Conservation (phyloP, 2,113 vertebrate species). For the Danionella cerebrum region DNA sequence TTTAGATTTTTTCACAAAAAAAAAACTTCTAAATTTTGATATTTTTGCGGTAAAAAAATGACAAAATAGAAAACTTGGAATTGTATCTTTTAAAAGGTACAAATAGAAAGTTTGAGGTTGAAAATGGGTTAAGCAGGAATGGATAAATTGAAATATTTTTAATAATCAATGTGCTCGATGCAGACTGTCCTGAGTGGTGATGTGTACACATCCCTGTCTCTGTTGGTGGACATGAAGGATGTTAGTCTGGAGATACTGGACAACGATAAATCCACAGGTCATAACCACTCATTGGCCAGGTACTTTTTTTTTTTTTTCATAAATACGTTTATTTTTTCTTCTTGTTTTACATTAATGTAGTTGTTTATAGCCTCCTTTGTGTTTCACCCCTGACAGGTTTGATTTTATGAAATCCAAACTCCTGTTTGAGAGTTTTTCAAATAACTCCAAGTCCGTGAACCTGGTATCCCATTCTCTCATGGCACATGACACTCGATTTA, state of each 20-base stretch:
- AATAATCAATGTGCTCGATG: background rate
- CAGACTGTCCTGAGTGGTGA: slow-evolving; percentile 94
- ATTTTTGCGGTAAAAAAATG: too few species aligned
- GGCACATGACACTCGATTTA: slow-evolving; percentile 85
- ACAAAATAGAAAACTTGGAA: too few species aligned
- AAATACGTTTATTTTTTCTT: background rate
- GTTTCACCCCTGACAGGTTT: slow-evolving; percentile 67
- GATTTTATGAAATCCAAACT: slow-evolving; percentile 97
- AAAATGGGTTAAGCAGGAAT: too few species aligned
- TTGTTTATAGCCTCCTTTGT: background rate
- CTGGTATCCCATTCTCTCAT: slow-evolving; percentile 94
- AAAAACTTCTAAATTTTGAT: too few species aligned
- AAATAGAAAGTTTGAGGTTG: too few species aligned
- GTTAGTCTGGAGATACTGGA: slow-evolving; percentile 90
- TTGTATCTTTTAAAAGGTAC: too few species aligned
- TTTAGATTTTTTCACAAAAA: too few species aligned
- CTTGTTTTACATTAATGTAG: background rate
- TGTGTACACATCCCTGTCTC: slow-evolving; percentile 81
- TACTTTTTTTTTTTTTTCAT: slow-evolving; percentile 34
- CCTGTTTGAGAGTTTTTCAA: slow-evolving; percentile 92
- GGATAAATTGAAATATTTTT: too few species aligned
- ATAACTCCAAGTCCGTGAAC: slow-evolving; percentile 86
- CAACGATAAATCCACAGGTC: slow-evolving; percentile 57
- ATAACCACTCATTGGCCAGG: slow-evolving; percentile 78
- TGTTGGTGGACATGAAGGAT: slow-evolving; percentile 92